Evolutionary conservation across 2,113 vertebrate species (phyloP).

Genomic region (Telmatochromis sp.): DNA sequence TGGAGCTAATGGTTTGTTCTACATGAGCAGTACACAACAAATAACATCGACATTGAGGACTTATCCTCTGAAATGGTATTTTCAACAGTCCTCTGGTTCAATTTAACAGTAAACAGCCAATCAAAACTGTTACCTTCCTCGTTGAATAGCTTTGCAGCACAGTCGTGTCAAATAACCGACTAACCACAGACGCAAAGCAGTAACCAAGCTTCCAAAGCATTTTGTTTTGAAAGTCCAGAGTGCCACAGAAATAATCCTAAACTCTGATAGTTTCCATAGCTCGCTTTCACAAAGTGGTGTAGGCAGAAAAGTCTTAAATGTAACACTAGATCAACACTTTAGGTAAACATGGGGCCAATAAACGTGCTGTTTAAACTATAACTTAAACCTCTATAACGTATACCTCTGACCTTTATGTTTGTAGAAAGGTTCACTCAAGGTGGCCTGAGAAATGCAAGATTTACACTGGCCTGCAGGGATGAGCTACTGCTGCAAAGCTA

Average conservation of each 20-base stretch:
- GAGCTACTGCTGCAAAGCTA: neutral
- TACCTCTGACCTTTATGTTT: neutral
- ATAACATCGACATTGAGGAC: neutral
- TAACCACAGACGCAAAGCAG: neutral
- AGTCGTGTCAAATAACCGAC: neutral
- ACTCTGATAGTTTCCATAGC: neutral
- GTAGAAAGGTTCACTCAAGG: neutral
- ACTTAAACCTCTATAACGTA: neutral
- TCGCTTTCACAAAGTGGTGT: neutral
- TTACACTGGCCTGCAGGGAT: neutral
- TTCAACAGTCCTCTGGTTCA: neutral
- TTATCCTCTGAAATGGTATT: neutral
- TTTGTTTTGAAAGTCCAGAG: neutral
- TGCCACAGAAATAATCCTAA: neutral
- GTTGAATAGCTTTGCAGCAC: neutral
- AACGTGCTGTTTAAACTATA: neutral
- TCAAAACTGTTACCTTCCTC: neutral
- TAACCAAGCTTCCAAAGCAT: neutral
- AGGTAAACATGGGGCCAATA: neutral
- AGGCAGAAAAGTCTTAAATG: neutral
- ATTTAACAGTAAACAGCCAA: neutral
- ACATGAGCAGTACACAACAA: neutral
- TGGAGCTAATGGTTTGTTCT: neutral
- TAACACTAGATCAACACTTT: neutral
- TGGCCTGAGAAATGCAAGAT: accelerated